A percentile compares a stretch with the other conserved stretches of the same genome.
Evolutionary conservation across 2,113 vertebrate species (phyloP).

Genomic region (Tretioscincus oriximinensis): DNA sequence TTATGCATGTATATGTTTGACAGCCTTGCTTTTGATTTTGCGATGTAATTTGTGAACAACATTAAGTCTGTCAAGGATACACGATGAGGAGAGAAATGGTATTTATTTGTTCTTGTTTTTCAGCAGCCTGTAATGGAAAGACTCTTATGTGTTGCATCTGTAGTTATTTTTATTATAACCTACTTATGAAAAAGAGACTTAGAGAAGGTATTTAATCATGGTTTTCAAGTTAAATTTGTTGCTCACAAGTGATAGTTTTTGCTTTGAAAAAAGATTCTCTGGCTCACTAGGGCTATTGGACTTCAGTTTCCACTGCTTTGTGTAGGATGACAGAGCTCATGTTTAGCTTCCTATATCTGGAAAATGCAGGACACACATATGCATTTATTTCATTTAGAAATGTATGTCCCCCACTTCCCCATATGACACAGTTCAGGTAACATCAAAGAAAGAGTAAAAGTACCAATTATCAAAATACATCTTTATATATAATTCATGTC

Average conservation of each 20-base stretch:
- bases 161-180: constrained; percentile 9
- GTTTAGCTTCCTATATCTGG: too few species aligned
- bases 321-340: background rate
- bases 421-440: too few species aligned
- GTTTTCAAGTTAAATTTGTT: constrained; percentile 5
- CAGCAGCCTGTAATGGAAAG: background rate
- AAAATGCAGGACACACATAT: too few species aligned
- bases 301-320: background rate
- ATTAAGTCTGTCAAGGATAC: background rate
- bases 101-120: background rate
- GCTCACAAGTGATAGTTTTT: background rate
- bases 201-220: background rate
- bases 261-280: background rate
- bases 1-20: constrained; percentile 44
- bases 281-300: too few species aligned
- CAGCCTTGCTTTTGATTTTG: constrained; percentile 4
- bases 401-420: too few species aligned
- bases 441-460: too few species aligned
- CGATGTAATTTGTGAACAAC: background rate
- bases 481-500: too few species aligned
- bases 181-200: background rate
- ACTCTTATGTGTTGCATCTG: constrained; percentile 31
- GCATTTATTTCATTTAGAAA: too few species aligned
- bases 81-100: background rate
- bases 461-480: too few species aligned